Evolutionary conservation across 2,888 invertebrate species (phyloP), one percentile per base, ranked within the genome.

Genomic region (Watsonalla cultraria): DNA sequence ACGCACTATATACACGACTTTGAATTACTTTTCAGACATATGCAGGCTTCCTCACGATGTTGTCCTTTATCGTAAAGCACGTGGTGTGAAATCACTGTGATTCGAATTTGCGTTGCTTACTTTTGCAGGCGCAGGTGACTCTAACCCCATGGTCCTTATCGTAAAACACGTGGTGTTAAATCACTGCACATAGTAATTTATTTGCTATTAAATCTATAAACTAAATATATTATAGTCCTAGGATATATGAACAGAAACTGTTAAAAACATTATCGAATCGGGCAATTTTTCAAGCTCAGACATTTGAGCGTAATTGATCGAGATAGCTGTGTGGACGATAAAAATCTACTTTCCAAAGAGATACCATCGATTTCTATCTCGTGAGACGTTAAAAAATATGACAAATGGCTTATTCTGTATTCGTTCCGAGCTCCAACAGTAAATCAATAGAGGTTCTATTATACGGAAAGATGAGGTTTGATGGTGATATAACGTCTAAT

Each of bases 391-490:
- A 68, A 68, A 71, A 67, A 70, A 71, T 65, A 72, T 76, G 73
- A 76, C 76, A 73, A 76, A 76, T 74, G 69, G 66, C 70, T 72
- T 68, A 74, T 66, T 72, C 73, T 68, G 72, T 74, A 78, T 77
- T 75, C 75, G 62, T 59, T 55, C 65, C 58, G 68, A 68, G 64
- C 65, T 66, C 60, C 62, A 65, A 67, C 69, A 69, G 74, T 78
- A 78, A 78, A 78, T 78, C 78, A 73, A 72, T 75, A 72, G 73
- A 65, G 65, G 58, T 65, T 64, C 73, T 70, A 76, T 77, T 77
- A 76, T 66, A 60, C 65, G 14, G 14, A 9, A 46, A 46, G 65
- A 67, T 66, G 70, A 65, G 71, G 69, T 70, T 62, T 65, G 68
- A 74, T 70, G 64, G 65, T 62, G 64, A 64, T 60, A 63, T 66